Evolutionary conservation across 2,113 vertebrate genomes (phyloP).

Genomic region (Penelope pileata): DNA sequence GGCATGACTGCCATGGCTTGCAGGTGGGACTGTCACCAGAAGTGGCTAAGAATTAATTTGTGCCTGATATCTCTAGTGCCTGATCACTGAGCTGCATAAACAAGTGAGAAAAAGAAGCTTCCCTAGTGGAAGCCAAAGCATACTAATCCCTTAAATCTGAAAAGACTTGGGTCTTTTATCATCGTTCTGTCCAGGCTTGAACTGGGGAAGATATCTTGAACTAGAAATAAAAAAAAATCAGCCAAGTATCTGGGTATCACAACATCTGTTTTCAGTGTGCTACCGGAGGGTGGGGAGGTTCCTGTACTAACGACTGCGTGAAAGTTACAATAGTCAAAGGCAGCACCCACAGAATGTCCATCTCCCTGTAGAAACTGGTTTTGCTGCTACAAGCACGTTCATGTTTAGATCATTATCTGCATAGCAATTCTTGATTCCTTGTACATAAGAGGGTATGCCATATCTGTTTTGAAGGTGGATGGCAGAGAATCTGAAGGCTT

Average conservation of each 20-base stretch:
- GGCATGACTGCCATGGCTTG: not conserved
- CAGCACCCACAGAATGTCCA: slow-evolving; percentile 13
- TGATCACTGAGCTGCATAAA: not conserved
- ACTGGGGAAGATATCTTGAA: not conserved
- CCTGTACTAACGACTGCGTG: not conserved
- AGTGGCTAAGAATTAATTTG: not conserved
- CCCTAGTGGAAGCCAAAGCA: not conserved
- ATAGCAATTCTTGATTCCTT: not conserved
- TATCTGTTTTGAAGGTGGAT: not conserved
- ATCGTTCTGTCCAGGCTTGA: not conserved
- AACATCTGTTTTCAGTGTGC: not conserved
- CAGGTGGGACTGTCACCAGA: not conserved
- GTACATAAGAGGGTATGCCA: not conserved
- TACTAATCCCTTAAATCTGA: not conserved
- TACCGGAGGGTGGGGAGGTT: not conserved
- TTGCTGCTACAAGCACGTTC: slow-evolving; percentile 40
- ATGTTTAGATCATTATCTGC: slow-evolving; percentile 46
- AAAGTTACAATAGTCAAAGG: not conserved
- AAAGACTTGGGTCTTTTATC: rapidly evolving
- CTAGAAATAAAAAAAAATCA: slow-evolving; percentile 5
- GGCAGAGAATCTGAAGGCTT: not conserved
- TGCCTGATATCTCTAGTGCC: not conserved
- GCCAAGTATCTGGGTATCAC: not conserved
- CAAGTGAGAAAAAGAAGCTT: not conserved
- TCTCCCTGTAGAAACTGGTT: slow-evolving; percentile 49